Evolutionary conservation across 2,888 invertebrate species (phyloP), one percentile per base, ranked within the genome.

Genomic region (Hedychridium roseum): DNA sequence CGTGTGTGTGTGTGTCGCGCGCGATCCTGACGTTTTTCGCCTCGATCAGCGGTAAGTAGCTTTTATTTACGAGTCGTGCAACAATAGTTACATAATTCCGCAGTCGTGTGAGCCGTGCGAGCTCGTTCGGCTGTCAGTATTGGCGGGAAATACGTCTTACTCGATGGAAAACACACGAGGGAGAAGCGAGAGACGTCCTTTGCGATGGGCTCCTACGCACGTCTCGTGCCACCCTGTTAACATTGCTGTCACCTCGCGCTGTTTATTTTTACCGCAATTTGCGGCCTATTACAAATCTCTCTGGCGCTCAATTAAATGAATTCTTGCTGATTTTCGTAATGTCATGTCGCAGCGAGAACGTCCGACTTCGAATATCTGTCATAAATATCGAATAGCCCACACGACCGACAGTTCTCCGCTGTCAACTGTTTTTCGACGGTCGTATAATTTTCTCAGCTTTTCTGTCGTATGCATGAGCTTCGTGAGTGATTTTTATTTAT

Each of bases 11-110:
- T 67, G 66, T 64, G 67, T 60, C 70, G 53, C 62, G 59, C 59
- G 67, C 60, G 71, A 66, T 71, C 68, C 68, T 70, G 75, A 76
- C 71, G 71, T 73, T 76, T 73, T 71, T 75, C 73, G 64, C 68
- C 66, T 68, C 64, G 71, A 67, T 70, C 69, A 75, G 73, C 71
- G 73, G 77, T 78, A 72, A 74, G 76, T 73, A 64, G 66, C 53
- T 56, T 70, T 72, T 76, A 74, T 74, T 75, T 72, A 70, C 69
- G 48, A 63, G 64, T 60, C 61, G 61, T 68, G 60, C 64, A 64
- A 68, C 64, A 70, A 66, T 63, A 67, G 69, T 76, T 75, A 69
- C 70, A 71, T 73, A 70, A 77, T 77, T 71, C 60, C 23, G 28
- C 34, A 61, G 54, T 49, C 57, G 54, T 49, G 40, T 30, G 53